Percentiles rank a stretch among this genome's conserved stretches.
Evolutionary conservation across 2,888 invertebrate genomes (phyloP).

Genomic region (Eupithecia centaureata): DNA sequence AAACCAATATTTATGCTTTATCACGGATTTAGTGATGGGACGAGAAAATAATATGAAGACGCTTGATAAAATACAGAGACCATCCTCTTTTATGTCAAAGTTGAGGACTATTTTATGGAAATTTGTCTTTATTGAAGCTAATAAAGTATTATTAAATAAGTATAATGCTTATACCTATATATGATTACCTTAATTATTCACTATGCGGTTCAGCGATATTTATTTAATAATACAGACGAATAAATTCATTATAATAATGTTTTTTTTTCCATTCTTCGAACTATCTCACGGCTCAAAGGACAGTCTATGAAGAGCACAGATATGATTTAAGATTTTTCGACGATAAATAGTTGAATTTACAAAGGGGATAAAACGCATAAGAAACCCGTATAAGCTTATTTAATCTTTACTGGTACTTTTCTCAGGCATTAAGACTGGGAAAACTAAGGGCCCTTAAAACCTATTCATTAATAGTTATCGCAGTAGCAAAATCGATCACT

Average conservation of each 20-base stretch:
- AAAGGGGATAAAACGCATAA: not conserved
- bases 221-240: slow-evolving; percentile 33
- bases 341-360: not conserved
- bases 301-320: too few relatives aligned
- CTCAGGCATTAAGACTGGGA: too few relatives aligned
- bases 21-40: slow-evolving; percentile 61
- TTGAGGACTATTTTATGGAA: slow-evolving; percentile 46
- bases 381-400: not conserved
- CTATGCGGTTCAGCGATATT: slow-evolving; percentile 18
- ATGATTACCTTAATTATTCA: not conserved
- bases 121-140: slow-evolving; percentile 27
- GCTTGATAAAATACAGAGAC: slow-evolving; percentile 40
- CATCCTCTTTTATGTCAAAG: slow-evolving; percentile 39
- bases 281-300: not conserved
- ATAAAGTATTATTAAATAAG: slow-evolving; percentile 13
- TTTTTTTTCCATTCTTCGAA: slow-evolving; percentile 7
- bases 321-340: not conserved
- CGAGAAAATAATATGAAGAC: slow-evolving; percentile 53
- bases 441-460: too few relatives aligned
- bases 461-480: too few relatives aligned
- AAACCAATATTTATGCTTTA: slow-evolving; percentile 82
- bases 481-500: not conserved
- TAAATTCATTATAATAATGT: slow-evolving; percentile 22
- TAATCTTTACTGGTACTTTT: too few relatives aligned
- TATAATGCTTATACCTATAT: slow-evolving; percentile 1